Evolutionary conservation across 2,888 invertebrate genomes (phyloP), one percentile per base, ranked within the genome.

Genomic region (Micoletzkya japonica): DNA sequence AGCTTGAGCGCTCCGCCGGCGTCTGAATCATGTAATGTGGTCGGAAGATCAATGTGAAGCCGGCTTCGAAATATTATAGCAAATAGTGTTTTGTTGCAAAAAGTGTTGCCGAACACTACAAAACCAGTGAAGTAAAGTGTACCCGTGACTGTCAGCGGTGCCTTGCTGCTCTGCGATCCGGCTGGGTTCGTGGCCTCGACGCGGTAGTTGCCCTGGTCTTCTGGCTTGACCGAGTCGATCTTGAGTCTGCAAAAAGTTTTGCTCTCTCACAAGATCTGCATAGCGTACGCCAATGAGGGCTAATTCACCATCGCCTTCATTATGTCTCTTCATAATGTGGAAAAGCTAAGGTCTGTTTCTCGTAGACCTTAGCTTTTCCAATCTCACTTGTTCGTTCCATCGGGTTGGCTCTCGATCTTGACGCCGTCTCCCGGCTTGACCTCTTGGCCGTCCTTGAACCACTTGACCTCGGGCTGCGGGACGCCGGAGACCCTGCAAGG

Each of bases 111-210:
- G 39, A 7, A 39, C 17, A 10, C 39, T 10, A 17, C 39, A 39
- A 39, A 39, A 7, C 7, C 10, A 39, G 17, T 39, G 39, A 39
- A 39, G 17, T 39, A 39, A 39, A 39, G 10, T 39, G 39, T 39
- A 17, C 68, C 68, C 30, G 57, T 57, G 20, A 83, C 81, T 10
- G 78, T 76, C 17, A 83, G 72, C 6, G 81, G 82, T 4, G 82
- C 83, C 72, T 81, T 78, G 44, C 73, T 72, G 70, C 71, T 77
- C 52, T 74, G 72, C 17, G 71, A 86, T 73, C 94, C 93, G 71
- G 90, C 90, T 34, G 89, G 88, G 84, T 93, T 93, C 72, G 91
- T 91, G 28, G 94, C 94, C 75, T 92, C 90, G 58, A 93, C 93
- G 0, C 93, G 93, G 86, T 96, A 96, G 56, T 93, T 90, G 44